These are phyloP conservation scores for Agelas oroides DNA, from an alignment of 37 sponge, comb jelly and placozoan species.

Conservation along the genomic window DNA sequence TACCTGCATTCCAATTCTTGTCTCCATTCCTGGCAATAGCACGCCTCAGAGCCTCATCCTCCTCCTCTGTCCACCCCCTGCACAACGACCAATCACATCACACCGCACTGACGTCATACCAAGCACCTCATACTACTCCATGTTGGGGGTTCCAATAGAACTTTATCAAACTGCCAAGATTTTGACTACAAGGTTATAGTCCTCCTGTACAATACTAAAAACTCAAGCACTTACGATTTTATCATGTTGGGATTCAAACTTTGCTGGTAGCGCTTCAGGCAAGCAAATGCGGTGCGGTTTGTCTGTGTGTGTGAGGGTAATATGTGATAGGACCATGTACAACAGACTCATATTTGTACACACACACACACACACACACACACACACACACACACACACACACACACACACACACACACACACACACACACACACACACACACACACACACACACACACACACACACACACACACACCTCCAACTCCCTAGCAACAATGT, in stretches of 20 bases:
- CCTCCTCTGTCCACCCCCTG: conserved; percentile 54
- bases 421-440: conserved; percentile 25
- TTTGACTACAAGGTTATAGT: no score
- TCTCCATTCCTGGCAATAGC: conserved; percentile 51
- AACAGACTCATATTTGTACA: conserved; percentile 3
- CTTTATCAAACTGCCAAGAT: no score
- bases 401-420: not conserved
- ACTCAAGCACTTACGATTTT: not conserved
- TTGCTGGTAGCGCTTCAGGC: conserved; percentile 57
- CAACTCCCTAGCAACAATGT: no score
- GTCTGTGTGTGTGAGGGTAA: conserved; percentile 20
- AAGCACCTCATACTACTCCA: no score
- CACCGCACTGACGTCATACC: no score
- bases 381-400: conserved; percentile 27
- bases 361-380: conserved; percentile 18
- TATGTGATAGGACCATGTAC: no score
- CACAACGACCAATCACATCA: not conserved
- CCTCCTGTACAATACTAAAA: not conserved
- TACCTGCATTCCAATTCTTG: conserved; percentile 37
- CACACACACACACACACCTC: conserved; percentile 11
- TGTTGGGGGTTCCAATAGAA: no score
- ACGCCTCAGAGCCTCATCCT: conserved; percentile 21
- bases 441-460: conserved; percentile 23
- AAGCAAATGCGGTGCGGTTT: conserved; percentile 41
- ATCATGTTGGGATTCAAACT: conserved; percentile 31